Conservation (phyloP, 2,113 vertebrate species). For the Romanogobio albipinnatus region DNA sequence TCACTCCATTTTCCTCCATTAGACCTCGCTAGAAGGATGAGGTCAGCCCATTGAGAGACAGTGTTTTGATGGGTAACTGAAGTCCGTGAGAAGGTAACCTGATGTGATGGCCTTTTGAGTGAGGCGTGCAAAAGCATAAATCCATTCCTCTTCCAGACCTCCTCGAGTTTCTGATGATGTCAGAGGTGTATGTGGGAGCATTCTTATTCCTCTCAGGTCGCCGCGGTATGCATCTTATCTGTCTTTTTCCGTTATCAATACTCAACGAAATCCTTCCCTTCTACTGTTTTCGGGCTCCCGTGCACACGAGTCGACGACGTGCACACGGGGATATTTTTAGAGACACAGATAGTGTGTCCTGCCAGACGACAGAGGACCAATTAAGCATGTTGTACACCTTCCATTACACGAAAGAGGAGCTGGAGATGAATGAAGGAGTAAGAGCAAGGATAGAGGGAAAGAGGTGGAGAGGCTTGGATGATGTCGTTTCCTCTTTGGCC, state of each 20-base stretch:
- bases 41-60: constrained; percentile 34
- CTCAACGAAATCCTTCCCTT: constrained; percentile 45
- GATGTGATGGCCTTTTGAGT: constrained; percentile 35
- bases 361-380: constrained; percentile 59
- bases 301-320: constrained; percentile 37
- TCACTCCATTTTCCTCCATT: constrained; percentile 13
- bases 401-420: constrained; percentile 64
- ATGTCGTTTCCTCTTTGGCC: constrained; percentile 56
- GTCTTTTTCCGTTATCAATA: constrained; percentile 65
- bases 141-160: constrained; percentile 31
- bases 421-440: constrained; percentile 4
- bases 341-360: constrained; percentile 61
- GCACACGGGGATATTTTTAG: constrained; percentile 69
- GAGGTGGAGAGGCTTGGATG: constrained; percentile 42
- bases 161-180: constrained; percentile 47
- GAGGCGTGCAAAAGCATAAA: constrained; percentile 30
- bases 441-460: constrained; percentile 5
- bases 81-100: constrained; percentile 51
- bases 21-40: constrained; percentile 3
- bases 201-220: constrained; percentile 38
- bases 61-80: constrained; percentile 42
- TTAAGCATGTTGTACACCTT: constrained; percentile 65
- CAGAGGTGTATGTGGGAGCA: constrained; percentile 8
- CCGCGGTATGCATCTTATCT: constrained; percentile 40
- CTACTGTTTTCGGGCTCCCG: constrained; percentile 48